Base-by-base conservation (phyloP, 2,113 vertebrate species). In the Eulemur rufifrons region DNA sequence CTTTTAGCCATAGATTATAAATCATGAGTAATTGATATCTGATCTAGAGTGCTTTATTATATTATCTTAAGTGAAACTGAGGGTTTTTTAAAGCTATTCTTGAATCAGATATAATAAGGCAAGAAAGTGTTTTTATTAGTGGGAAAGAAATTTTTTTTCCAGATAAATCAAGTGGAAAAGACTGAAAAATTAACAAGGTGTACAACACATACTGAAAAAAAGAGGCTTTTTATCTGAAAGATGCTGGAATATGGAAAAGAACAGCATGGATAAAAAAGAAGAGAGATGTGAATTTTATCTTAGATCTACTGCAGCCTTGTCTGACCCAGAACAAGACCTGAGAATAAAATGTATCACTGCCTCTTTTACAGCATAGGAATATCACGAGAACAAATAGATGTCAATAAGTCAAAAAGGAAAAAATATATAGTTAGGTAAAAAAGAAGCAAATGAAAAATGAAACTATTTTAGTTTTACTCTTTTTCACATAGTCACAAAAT, bases 41-140 rank as follows among this genome's bases (percentile, higher is more conserved):
- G 82, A 81, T 68, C 37, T 23, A 13, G 56, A 76, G 5, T 47
- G 71, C 54, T 71, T 86, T 82, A 89, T 97, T 92, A 89, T 32
- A 96, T 95, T 92, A 96, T 63, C 85, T 85, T 95, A 92, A 95
- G 83, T 80, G 69, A 95, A 92, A 91, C 37, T 89, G 56, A 69
- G 52, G 68, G 76, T 92, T 69, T 96, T 96, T 95, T 95, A 91
- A 96, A 96, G 23, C 20, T 89, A 63, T 88, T 96, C 52, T 89
- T 91, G 39, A 47, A 91, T 97, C 66, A 94, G 61, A 83, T 95
- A 92, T 6, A 85, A 14, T 89, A 88, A 94, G 68, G 39, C 20
- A 89, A 95, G 29, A 81, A 95, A 96, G 69, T 42, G 15, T 37
- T 93, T 94, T 63, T 95, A 78, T 91, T 78, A 82, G 52, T 94